Conservation (phyloP, 2,113 vertebrate genomes). For the Morphnarchus princeps region DNA sequence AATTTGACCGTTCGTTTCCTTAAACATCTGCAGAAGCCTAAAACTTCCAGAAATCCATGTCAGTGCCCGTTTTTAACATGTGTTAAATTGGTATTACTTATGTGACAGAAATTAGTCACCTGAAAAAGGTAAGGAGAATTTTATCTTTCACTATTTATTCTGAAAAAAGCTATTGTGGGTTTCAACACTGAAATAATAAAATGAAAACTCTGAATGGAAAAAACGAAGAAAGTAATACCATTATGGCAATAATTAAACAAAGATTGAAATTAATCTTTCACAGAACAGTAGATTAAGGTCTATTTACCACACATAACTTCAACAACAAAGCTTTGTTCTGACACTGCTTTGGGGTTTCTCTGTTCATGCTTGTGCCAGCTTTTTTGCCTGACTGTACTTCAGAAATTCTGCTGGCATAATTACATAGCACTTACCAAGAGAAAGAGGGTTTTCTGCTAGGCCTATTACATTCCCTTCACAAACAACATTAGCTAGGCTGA, state of each 20-base stretch:
- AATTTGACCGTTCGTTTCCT: not conserved
- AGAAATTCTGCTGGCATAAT: constrained; percentile 38
- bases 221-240: not conserved
- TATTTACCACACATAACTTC: not conserved
- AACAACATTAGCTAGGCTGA: constrained; percentile 1
- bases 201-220: not conserved
- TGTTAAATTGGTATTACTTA: not conserved
- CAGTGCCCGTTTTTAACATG: not conserved
- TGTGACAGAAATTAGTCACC: not conserved
- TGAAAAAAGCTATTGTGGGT: not conserved
- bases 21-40: not conserved
- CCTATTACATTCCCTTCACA: not conserved
- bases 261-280: not conserved
- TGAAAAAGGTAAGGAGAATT: not conserved
- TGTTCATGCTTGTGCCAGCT: not conserved
- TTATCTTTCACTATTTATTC: not conserved
- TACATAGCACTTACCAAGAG: not conserved
- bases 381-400: constrained; percentile 29
- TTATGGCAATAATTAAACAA: not conserved
- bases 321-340: not conserved
- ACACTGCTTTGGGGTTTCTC: not conserved
- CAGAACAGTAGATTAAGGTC: not conserved
- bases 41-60: not conserved
- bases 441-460: constrained; percentile 18
- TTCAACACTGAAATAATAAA: not conserved